These are phyloP conservation scores for Stegophylla sp. DNA, from an alignment of 2,888 invertebrate genomes.

Conservation along the genomic window DNA sequence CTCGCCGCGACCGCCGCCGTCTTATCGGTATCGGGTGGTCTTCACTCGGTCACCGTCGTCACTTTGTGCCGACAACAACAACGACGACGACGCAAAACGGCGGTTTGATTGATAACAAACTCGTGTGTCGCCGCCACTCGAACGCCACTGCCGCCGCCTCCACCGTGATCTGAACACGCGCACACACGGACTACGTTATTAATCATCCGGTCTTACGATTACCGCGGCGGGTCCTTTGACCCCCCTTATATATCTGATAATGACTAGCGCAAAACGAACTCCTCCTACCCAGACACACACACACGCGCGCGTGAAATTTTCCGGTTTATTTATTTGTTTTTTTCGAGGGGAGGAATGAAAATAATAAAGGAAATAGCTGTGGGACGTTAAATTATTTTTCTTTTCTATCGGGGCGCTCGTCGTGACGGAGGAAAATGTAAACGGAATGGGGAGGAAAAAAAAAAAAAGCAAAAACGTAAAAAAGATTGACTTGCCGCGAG, in stretches of 20 bases:
- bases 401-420: not conserved
- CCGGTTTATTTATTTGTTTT: not conserved
- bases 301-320: not conserved
- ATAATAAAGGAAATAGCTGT: not conserved
- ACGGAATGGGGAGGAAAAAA: not conserved
- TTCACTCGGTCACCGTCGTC: not conserved
- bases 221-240: conserved; percentile 25
- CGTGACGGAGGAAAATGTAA: not conserved
- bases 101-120: conserved; percentile 56
- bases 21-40: not conserved
- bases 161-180: not conserved
- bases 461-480: not conserved
- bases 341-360: not conserved
- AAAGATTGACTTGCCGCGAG: not conserved
- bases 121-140: not conserved
- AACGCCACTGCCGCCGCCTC: not conserved
- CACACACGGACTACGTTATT: conserved; percentile 46
- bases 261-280: conserved; percentile 12
- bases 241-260: conserved; percentile 8
- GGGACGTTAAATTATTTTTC: not conserved
- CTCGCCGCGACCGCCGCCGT: not conserved
- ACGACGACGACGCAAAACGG: conserved; percentile 40
- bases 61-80: not conserved
- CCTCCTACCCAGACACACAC: not conserved
- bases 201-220: conserved; percentile 51